A percentile compares a stretch with the other conserved stretches of the same genome.
phyloP scores from a whole-genome alignment of 1,140 invertebrate genomes.

The Tribolium castaneum region DNA sequence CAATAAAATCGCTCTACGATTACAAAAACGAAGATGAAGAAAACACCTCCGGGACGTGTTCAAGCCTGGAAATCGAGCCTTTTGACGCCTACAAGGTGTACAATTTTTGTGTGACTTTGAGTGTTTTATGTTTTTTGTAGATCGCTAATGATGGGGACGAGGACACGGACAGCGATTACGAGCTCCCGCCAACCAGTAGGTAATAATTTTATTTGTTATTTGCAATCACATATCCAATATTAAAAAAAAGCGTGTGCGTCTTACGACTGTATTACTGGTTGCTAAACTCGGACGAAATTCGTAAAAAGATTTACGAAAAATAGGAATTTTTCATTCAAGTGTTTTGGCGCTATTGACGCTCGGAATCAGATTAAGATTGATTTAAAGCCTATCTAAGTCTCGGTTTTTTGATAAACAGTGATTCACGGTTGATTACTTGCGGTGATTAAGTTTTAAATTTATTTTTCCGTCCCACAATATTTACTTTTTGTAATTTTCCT shows the following conservation, averaged over 20 bases:
- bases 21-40: not conserved
- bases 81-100: not conserved
- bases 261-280: not conserved
- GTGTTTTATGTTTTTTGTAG: slow-evolving; percentile 9
- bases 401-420: not conserved
- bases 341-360: not conserved
- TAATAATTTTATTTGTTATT: not conserved
- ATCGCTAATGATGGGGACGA: slow-evolving; percentile 31
- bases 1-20: not conserved
- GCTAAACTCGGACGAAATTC: not conserved
- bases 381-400: not conserved
- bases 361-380: not conserved
- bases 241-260: not conserved
- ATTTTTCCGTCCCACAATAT: not conserved
- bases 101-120: not conserved
- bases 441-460: not conserved
- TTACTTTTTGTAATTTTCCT: not conserved
- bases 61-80: not conserved
- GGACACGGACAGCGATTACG: slow-evolving; percentile 9
- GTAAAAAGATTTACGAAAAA: no score
- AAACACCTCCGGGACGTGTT: not conserved
- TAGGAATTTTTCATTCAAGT: no score
- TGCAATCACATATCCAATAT: not conserved
- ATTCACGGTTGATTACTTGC: not conserved
- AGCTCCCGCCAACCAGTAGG: slow-evolving; percentile 1